Evolutionary conservation across 2,113 vertebrate genomes (phyloP).

Genomic region (Caranx melampygus): DNA sequence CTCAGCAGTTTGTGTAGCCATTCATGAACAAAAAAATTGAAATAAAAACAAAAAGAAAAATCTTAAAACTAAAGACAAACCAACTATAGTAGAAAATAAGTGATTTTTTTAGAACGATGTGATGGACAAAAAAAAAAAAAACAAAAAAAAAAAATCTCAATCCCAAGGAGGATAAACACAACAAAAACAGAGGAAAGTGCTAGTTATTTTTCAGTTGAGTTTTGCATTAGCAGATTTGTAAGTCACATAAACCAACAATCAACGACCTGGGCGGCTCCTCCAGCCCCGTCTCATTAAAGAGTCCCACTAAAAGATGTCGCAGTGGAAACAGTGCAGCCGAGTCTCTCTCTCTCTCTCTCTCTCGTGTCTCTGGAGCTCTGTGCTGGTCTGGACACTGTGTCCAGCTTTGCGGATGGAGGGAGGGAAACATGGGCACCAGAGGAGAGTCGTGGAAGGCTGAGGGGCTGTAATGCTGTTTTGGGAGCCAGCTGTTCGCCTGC

Average conservation of each 20-base stretch:
- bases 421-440: conserved; percentile 66
- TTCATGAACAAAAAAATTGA: conserved; percentile 38
- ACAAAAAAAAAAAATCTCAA: conserved; percentile 53
- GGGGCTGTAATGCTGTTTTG: conserved; percentile 60
- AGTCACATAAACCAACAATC: conserved; percentile 70
- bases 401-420: conserved; percentile 51
- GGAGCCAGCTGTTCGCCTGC: conserved; percentile 59
- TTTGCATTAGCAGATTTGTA: conserved; percentile 73
- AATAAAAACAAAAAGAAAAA: conserved; percentile 35
- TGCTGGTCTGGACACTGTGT: conserved; percentile 47
- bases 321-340: conserved; percentile 52
- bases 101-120: conserved; percentile 65
- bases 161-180: conserved; percentile 34
- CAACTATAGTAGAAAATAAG: conserved; percentile 70
- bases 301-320: conserved; percentile 48
- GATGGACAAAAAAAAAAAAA: conserved; percentile 39
- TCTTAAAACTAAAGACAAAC: conserved; percentile 67
- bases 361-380: conserved; percentile 59
- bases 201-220: conserved; percentile 71
- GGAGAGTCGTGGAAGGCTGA: conserved; percentile 61
- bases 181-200: conserved; percentile 78
- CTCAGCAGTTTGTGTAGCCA: conserved; percentile 54
- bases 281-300: conserved; percentile 41
- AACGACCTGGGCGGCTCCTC: conserved; percentile 52
- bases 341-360: conserved; percentile 57